Evolutionary conservation across 2,113 vertebrate genomes (phyloP).

Genomic region (Carollia perspicillata): DNA sequence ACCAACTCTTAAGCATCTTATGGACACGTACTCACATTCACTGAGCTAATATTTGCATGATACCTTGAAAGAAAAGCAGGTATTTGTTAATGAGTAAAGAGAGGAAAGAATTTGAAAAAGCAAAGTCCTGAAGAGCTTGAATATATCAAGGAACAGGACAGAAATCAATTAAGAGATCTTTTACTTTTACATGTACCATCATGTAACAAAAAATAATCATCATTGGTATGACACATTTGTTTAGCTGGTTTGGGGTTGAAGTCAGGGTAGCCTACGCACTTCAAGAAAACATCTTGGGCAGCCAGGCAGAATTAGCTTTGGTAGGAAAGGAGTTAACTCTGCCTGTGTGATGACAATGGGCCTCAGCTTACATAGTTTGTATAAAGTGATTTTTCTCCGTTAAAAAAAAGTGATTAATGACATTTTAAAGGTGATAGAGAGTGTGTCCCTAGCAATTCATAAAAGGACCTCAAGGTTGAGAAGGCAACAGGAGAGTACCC

Average conservation of each 20-base stretch:
- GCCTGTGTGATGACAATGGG: not conserved
- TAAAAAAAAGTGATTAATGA: not conserved
- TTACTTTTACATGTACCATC: not conserved
- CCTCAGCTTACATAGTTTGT: not conserved
- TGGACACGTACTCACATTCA: not conserved
- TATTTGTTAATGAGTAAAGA: not conserved
- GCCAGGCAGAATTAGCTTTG: not conserved
- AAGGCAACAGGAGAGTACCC: not conserved
- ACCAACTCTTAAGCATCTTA: not conserved
- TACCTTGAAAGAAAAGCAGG: not conserved
- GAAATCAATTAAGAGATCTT: not conserved
- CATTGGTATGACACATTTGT: not conserved
- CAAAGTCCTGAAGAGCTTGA: not conserved
- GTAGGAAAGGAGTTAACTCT: not conserved
- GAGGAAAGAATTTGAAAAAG: not conserved
- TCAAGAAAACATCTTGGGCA: not conserved
- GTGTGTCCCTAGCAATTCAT: not conserved
- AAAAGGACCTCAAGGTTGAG: not conserved
- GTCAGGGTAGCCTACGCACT: not conserved
- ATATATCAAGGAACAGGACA: not conserved
- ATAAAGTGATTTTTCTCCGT: not conserved
- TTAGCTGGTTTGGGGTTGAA: not conserved
- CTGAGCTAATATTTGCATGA: not conserved
- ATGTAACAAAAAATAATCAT: not conserved
- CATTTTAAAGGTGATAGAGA: not conserved